Evolutionary conservation across 2,113 vertebrate genomes (phyloP).

Genomic region (human): DNA sequence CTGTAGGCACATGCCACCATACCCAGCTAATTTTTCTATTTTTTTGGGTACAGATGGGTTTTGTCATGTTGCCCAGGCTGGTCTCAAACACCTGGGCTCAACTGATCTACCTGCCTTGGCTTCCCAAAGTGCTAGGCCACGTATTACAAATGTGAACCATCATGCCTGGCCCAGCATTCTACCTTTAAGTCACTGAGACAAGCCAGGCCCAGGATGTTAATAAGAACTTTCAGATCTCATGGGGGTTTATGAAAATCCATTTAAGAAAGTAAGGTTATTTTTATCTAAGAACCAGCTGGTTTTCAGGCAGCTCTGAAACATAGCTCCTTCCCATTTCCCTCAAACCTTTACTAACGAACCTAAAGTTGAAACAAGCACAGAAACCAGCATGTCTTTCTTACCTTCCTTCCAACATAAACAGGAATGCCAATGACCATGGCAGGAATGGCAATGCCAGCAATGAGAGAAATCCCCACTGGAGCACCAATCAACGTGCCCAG

Average conservation of each 20-base stretch:
- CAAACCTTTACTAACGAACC: slow-evolving; percentile 53
- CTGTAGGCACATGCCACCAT: too few relatives aligned
- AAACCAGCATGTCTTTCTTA: slow-evolving; percentile 80
- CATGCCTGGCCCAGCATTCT: background rate
- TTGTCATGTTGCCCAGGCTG: too few relatives aligned
- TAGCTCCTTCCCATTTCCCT: slow-evolving; percentile 30
- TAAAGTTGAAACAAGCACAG: background rate
- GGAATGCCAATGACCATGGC: slow-evolving; percentile 99
- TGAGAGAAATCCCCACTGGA: slow-evolving; percentile 97
- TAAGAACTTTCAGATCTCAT: slow-evolving; percentile 62
- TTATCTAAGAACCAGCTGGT: slow-evolving; percentile 62
- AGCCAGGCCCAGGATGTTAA: slow-evolving; percentile 41
- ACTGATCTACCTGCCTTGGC: too few relatives aligned
- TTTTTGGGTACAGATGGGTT: too few relatives aligned
- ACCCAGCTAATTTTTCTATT: too few relatives aligned
- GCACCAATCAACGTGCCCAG: slow-evolving; percentile 97
- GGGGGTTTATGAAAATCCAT: slow-evolving; percentile 41
- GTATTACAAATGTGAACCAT: too few relatives aligned
- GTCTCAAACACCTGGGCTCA: too few relatives aligned
- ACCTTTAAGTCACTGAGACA: slow-evolving; percentile 59
- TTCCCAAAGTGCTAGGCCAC: too few relatives aligned
- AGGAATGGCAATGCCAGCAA: slow-evolving; percentile 97
- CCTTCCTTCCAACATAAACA: slow-evolving; percentile 97
- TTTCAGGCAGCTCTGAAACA: slow-evolving; percentile 57
- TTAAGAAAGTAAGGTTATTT: slow-evolving; percentile 69